phyloP scores from a whole-genome alignment of 2,113 vertebrate species.

The Aramus guarauna region DNA sequence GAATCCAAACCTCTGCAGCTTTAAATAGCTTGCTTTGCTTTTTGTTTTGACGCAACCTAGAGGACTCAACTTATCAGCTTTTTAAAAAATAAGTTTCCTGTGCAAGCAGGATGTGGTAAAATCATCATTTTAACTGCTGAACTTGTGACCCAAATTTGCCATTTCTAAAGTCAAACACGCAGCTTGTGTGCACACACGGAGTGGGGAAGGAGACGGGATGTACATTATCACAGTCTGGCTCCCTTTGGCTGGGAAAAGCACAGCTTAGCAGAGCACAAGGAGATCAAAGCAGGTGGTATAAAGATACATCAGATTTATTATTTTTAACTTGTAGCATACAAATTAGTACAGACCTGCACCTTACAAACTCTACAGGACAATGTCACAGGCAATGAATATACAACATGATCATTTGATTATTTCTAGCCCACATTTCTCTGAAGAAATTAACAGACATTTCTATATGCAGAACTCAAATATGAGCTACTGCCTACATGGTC shows the following conservation, averaged over 20 bases:
- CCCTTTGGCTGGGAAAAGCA: background rate
- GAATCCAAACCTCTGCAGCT: background rate
- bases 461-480: background rate
- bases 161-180: background rate
- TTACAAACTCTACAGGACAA: background rate
- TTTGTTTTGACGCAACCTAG: conserved; percentile 5
- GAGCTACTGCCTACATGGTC: background rate
- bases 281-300: background rate
- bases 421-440: background rate
- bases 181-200: background rate
- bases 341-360: background rate
- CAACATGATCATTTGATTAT: rapidly evolving
- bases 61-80: background rate
- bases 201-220: background rate
- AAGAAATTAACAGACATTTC: background rate
- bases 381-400: background rate
- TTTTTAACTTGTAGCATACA: background rate
- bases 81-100: background rate
- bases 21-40: background rate
- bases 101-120: background rate
- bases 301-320: background rate
- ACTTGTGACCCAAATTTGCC: background rate
- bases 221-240: background rate
- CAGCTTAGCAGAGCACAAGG: background rate
- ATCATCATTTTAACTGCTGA: conserved; percentile 1